Conservation (phyloP, 2,888 invertebrate species). For the Tenthredo mesomela region DNA sequence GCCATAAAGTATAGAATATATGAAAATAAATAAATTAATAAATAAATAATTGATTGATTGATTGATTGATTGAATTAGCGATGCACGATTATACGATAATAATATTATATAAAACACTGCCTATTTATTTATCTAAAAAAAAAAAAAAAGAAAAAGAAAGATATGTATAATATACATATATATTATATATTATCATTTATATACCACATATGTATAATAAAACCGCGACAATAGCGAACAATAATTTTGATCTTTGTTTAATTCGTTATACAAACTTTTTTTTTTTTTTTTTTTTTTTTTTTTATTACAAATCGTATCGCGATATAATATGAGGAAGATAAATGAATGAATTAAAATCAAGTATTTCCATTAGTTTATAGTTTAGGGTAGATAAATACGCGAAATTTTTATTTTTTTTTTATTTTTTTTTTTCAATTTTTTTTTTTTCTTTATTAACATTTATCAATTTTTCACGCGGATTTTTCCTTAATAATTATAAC, state of each 20-base stretch:
- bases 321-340: background rate
- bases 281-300: background rate
- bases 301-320: background rate
- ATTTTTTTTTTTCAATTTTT: background rate
- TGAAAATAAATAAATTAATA: too few relatives aligned
- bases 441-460: background rate
- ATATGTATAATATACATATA: too few relatives aligned
- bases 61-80: too few relatives aligned
- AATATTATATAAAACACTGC: too few relatives aligned
- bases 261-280: background rate
- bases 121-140: too few relatives aligned
- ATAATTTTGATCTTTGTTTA: background rate
- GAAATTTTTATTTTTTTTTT: background rate
- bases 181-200: too few relatives aligned
- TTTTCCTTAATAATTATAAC: background rate
- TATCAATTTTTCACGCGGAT: background rate
- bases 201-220: background rate
- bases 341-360: slow-evolving; percentile 19
- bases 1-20: too few relatives aligned
- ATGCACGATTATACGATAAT: too few relatives aligned
- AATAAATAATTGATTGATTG: too few relatives aligned
- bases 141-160: too few relatives aligned
- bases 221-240: background rate
- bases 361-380: slow-evolving; percentile 46
- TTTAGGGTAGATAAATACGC: slow-evolving; percentile 13